Evolutionary conservation across 1,140 invertebrate genomes (phyloP), one percentile per base, ranked within the genome.

Genomic region (Platorchestia sp.): DNA sequence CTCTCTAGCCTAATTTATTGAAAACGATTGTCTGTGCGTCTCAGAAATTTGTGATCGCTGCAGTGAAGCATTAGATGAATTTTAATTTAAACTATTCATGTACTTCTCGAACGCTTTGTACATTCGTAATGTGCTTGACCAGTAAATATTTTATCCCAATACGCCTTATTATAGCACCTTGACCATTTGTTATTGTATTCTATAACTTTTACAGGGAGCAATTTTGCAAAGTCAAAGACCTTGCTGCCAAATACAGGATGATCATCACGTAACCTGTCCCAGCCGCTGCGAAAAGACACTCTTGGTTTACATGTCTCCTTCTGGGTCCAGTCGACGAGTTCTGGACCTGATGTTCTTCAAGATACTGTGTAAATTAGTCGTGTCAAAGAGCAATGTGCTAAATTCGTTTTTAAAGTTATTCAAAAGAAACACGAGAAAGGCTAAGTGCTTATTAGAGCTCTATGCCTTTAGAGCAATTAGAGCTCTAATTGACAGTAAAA

Each of bases 171-270:
- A 36, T 75, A 10, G 14, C 3, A 27, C 27, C 36, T 19, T 75
- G 27, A 75, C 36, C 27, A 75, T 36, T 75, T 36, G 10, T 75
- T 75, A 75, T 75, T 75, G 27, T 36, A 75, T 75, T 75, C 59
- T 75, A 36, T 75, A 36, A 75, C 14, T 75, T 75, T 75, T 75
- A 14, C 59, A 75, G 59, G 59, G 59, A 75, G 59, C 59, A 75
- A 75, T 75, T 75, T 75, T 75, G 59, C 59, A 75, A 75, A 75
- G 59, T 27, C 59, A 75, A 75, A 75, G 59, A 75, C 59, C 59
- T 75, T 75, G 59, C 59, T 75, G 59, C 59, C 59, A 75, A 75
- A 75, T 75, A 75, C 59, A 75, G 59, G 59, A 75, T 75, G 59
- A 75, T 75, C 59, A 75, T 22, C 59, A 36, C 59, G 59, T 75